Conservation (phyloP, 2,113 vertebrate species). For the Stegastes partitus region DNA sequence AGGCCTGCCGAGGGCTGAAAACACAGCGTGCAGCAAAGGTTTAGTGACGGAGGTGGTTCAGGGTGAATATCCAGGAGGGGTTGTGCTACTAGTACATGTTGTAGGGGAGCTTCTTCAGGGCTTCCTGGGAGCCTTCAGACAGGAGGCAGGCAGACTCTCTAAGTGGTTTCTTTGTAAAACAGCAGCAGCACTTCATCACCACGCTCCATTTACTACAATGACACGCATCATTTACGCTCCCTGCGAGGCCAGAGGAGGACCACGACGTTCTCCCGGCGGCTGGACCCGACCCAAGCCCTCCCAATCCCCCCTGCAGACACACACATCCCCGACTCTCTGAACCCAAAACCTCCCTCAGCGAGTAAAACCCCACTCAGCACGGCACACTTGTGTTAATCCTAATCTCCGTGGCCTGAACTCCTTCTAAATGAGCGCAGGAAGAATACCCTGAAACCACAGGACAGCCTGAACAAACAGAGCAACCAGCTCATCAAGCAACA, state of each 20-base stretch:
- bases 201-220: constrained; percentile 77
- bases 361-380: constrained; percentile 18
- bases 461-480: constrained; percentile 23
- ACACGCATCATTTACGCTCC: constrained; percentile 67
- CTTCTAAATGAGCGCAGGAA: constrained; percentile 7
- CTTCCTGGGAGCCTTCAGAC: background rate
- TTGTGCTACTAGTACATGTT: too few relatives aligned
- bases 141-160: constrained; percentile 20
- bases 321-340: constrained; percentile 7
- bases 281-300: constrained; percentile 2
- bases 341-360: constrained; percentile 25
- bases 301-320: background rate
- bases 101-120: too few relatives aligned
- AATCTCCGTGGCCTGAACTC: constrained; percentile 16
- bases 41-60: constrained; percentile 8
- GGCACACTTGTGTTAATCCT: constrained; percentile 27
- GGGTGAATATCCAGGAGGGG: background rate
- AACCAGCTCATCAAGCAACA: constrained; percentile 33
- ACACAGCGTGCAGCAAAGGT: background rate
- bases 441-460: constrained; percentile 20
- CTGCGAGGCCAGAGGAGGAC: constrained; percentile 46
- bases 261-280: constrained; percentile 28
- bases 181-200: constrained; percentile 67
- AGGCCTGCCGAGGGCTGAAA: too few relatives aligned
- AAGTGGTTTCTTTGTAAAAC: constrained; percentile 56